These are phyloP conservation scores for Oenanthe oenanthe DNA, from an alignment of 2,113 vertebrate species.

Conservation along the genomic window DNA sequence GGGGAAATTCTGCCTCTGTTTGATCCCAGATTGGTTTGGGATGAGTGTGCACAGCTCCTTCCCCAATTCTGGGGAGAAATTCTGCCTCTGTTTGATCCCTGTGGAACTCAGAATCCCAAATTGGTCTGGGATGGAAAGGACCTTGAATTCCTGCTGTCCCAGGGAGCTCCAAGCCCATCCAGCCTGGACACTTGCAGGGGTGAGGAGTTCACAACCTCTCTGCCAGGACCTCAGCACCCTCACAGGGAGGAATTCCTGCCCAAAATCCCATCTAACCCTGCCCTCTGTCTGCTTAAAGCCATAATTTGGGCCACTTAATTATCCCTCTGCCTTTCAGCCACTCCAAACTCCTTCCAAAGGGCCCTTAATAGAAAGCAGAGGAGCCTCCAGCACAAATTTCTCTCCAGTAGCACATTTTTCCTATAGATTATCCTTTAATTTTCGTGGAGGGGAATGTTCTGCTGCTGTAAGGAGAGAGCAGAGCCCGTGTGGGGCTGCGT, in stretches of 20 bases:
- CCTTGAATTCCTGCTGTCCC: rapidly evolving
- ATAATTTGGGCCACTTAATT: background rate
- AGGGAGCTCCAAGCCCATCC: background rate
- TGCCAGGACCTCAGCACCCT: background rate
- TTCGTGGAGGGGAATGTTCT: background rate
- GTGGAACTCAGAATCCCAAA: background rate
- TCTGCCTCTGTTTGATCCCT: background rate
- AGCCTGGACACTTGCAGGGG: background rate
- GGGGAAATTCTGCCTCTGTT: no score
- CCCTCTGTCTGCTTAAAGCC: background rate
- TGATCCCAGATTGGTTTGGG: no score
- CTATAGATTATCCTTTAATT: background rate
- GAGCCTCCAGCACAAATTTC: background rate
- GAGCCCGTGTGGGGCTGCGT: background rate
- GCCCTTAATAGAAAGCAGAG: background rate
- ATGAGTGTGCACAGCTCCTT: no score
- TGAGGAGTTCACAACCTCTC: background rate
- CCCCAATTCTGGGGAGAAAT: background rate
- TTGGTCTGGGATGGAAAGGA: background rate
- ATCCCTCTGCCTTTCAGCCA: background rate
- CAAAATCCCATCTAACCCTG: background rate
- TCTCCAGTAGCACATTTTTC: background rate
- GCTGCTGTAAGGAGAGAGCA: background rate
- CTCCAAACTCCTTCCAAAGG: background rate
- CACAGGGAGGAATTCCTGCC: background rate